Evolutionary conservation across 2,888 invertebrate species (phyloP), one percentile per base, ranked within the genome.

Genomic region (Eurytoma californica): DNA sequence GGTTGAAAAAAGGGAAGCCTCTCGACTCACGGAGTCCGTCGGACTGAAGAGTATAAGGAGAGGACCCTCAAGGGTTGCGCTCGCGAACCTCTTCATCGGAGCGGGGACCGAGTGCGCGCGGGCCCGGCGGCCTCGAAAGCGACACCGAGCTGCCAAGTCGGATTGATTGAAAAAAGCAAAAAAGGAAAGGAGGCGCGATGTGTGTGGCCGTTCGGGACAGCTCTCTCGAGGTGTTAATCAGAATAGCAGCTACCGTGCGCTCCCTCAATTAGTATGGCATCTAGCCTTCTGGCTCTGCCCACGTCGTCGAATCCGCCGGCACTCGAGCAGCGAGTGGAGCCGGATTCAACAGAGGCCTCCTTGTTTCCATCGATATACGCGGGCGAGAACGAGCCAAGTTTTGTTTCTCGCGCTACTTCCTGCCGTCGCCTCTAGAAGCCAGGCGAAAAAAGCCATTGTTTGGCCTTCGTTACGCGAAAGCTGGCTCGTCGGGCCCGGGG

Each of bases 261-360:
- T 87, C 87, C 88, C 88, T 89, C 90, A 90, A 90, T 90, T 90
- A 90, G 89, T 89, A 86, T 84, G 60, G 57, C 79, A 18, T 39
- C 61, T 57, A 24, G 30, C 61, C 83, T 80, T 81, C 83, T 80
- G 78, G 75, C 67, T 49, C 74, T 58, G 16, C 12, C 53, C 65
- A 47, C 65, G n/a, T 4, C 24, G 14, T 12, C 53, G 30, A 60
- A 60, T 63, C 70, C 39, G 18, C 18, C n/a, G 7, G 16, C 60
- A 39, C 3, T 3, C 12, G 30, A 14, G 3, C 63, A 18, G 3
- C 16, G 53, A 53, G 53, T n/a, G 16, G 53, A 53, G 53, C 53
- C 14, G 53, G 16, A n/a, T 14, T n/a, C 53, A 53, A 72, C 70
- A 72, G 70, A 51, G 70, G 70, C n/a, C 18, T 51, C 70, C 47